phyloP scores from a whole-genome alignment of 2,797 vertebrate genomes.

The Lacerta viridis region DNA sequence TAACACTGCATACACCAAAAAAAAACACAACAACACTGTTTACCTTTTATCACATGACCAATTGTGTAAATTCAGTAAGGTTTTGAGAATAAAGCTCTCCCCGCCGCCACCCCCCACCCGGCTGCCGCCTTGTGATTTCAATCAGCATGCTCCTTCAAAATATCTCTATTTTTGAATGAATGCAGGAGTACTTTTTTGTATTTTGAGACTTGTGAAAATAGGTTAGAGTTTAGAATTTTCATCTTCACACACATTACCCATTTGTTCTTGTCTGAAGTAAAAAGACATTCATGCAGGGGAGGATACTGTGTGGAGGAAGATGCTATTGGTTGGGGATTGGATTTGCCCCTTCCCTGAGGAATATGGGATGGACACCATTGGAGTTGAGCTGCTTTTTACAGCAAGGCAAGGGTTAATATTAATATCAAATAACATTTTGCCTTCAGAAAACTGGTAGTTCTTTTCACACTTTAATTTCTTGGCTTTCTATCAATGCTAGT shows the following conservation, averaged over 20 bases:
- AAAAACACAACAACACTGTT: constrained; percentile 42
- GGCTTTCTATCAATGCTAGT: no score
- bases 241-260: constrained; percentile 40
- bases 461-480: background rate
- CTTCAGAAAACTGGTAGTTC: background rate
- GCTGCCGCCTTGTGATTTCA: background rate
- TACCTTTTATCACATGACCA: constrained; percentile 71
- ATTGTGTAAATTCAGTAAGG: constrained; percentile 62
- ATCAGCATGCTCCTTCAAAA: background rate
- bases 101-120: no score
- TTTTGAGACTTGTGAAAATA: constrained; percentile 69
- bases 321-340: constrained; percentile 30
- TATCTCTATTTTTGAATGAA: constrained; percentile 63
- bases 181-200: constrained; percentile 62
- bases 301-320: constrained; percentile 58
- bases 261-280: constrained; percentile 53
- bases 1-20: constrained; percentile 56
- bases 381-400: background rate
- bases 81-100: constrained; percentile 62
- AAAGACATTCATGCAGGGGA: constrained; percentile 66
- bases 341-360: background rate
- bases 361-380: background rate
- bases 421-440: background rate
- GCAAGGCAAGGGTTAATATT: background rate
- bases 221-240: constrained; percentile 64